phyloP scores from a whole-genome alignment of 2,113 vertebrate species.

The Donacobius atricapilla region DNA sequence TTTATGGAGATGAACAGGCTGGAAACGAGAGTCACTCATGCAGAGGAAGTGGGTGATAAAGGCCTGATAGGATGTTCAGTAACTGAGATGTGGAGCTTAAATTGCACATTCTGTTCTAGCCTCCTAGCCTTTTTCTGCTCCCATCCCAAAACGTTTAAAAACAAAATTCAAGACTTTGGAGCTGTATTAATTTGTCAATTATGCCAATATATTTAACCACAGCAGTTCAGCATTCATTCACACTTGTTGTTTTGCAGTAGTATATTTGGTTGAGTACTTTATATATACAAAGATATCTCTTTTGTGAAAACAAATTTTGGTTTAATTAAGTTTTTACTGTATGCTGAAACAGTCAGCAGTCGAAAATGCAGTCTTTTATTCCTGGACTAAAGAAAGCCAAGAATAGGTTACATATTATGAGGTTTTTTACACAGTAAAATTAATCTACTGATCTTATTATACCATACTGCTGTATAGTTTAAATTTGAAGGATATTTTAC shows the following conservation, averaged over 20 bases:
- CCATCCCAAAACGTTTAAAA: not conserved
- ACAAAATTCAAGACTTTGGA: not conserved
- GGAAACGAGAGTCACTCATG: slow-evolving; percentile 37
- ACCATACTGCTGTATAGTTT: not conserved
- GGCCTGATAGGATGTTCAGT: slow-evolving; percentile 19
- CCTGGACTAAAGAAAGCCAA: not conserved
- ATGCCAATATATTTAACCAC: not conserved
- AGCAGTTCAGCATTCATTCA: not conserved
- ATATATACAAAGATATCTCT: not conserved
- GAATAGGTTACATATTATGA: not conserved
- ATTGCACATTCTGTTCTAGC: not conserved
- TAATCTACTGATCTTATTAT: not conserved
- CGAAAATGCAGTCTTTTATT: not conserved
- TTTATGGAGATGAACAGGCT: slow-evolving; percentile 76
- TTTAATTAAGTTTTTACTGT: not conserved
- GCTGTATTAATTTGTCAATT: not conserved
- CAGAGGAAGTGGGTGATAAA: slow-evolving; percentile 71
- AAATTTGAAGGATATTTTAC: slow-evolving; percentile 28
- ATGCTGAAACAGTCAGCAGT: not conserved
- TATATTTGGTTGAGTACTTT: not conserved
- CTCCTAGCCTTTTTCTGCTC: not conserved
- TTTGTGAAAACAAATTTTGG: not conserved
- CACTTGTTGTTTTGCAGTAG: not conserved
- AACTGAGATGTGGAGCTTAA: not conserved
- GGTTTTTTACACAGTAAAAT: not conserved